Percentiles rank a stretch among this genome's conserved stretches.
phyloP scores from a whole-genome alignment of 2,888 invertebrate species.

The Andrena haemorrhoa region DNA sequence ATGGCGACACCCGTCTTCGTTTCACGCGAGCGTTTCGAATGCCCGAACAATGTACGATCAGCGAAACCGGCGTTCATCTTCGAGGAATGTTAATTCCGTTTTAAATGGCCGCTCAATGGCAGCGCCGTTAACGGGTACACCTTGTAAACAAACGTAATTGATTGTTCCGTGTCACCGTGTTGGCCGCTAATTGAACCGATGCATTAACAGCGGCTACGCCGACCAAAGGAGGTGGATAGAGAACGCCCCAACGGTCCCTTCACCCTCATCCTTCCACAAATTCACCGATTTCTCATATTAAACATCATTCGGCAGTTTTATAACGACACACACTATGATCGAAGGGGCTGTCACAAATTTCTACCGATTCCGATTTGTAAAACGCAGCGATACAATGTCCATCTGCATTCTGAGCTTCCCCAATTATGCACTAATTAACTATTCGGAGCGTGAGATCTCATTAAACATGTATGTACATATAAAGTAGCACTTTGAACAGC shows the following conservation, averaged over 20 bases:
- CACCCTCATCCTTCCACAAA: not conserved
- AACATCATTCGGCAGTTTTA: not conserved
- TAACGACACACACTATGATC: not conserved
- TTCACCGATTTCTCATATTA: not conserved
- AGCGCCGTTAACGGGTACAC: slow-evolving; percentile 65
- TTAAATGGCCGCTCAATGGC: slow-evolving; percentile 62
- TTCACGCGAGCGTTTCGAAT: slow-evolving; percentile 30
- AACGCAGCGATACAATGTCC: no score
- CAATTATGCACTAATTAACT: no score
- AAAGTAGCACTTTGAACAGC: no score
- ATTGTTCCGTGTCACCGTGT: slow-evolving; percentile 69
- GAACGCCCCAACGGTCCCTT: slow-evolving; percentile 27
- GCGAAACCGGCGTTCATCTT: slow-evolving; percentile 60
- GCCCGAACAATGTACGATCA: slow-evolving; percentile 51
- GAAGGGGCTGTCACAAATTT: not conserved
- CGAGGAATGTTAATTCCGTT: slow-evolving; percentile 69
- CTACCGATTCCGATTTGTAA: not conserved
- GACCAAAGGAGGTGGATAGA: slow-evolving; percentile 41
- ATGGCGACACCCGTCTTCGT: slow-evolving; percentile 33
- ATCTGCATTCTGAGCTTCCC: no score
- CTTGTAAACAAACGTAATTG: slow-evolving; percentile 73
- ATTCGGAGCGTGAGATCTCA: no score
- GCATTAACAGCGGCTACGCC: slow-evolving; percentile 61
- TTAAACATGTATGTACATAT: no score
- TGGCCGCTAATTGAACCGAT: slow-evolving; percentile 68